phyloP scores from a whole-genome alignment of 2,113 vertebrate genomes.

The Empidonax traillii region DNA sequence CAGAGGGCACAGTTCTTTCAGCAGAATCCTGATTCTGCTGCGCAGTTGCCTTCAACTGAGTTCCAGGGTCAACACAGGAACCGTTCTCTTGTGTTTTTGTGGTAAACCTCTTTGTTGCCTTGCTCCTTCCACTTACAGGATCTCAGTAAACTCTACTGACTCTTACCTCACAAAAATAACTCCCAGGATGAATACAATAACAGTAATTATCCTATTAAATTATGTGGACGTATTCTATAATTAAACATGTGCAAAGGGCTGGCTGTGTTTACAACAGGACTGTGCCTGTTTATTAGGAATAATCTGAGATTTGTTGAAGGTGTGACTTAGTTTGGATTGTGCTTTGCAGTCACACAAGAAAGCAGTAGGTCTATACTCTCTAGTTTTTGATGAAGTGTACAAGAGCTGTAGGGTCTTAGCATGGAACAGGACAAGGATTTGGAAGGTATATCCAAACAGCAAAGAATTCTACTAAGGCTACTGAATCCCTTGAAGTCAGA shows the following conservation, averaged over 20 bases:
- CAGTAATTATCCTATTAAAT: slow-evolving; percentile 16
- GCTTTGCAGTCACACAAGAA: neutral
- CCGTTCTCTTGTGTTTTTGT: accelerated
- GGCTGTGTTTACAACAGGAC: neutral
- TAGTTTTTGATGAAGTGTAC: neutral
- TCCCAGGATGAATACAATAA: neutral
- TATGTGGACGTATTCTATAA: neutral
- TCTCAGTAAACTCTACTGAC: neutral
- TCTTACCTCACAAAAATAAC: neutral
- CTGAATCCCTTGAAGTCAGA: neutral
- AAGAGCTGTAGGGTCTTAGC: neutral
- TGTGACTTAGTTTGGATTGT: neutral
- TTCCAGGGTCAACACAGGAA: neutral
- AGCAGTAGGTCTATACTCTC: neutral
- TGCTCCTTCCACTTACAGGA: neutral
- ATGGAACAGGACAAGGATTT: neutral
- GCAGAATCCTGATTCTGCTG: neutral
- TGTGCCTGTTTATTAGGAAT: neutral
- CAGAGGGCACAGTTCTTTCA: neutral
- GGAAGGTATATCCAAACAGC: neutral
- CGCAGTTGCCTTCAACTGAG: neutral
- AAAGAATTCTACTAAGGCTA: neutral
- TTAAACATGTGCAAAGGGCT: neutral
- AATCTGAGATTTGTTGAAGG: neutral
- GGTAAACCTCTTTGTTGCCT: neutral